These are phyloP conservation scores for Abrostola triplasia DNA, from an alignment of 2,888 invertebrate species.

Conservation along the genomic window DNA sequence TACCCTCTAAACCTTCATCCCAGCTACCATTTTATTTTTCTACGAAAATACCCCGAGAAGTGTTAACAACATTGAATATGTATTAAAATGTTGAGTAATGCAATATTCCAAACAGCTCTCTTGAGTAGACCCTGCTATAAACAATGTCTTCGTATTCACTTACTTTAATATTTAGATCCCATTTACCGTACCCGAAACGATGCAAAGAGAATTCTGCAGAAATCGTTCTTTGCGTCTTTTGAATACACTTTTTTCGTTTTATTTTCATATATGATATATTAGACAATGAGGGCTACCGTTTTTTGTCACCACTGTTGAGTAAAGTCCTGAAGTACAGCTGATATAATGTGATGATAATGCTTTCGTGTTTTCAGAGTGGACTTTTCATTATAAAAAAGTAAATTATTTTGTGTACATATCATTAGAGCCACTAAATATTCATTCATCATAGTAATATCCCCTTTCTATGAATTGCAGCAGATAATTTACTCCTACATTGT, in stretches of 20 bases:
- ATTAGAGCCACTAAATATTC: too few relatives aligned
- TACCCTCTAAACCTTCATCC: neutral
- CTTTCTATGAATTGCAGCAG: too few relatives aligned
- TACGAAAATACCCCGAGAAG: conserved; percentile 8
- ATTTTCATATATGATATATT: neutral
- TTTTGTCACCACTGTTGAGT: too few relatives aligned
- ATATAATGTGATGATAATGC: too few relatives aligned
- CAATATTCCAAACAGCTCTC: conserved; percentile 39
- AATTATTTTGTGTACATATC: too few relatives aligned
- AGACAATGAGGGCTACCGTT: too few relatives aligned
- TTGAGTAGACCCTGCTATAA: conserved; percentile 39
- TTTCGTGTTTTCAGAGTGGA: too few relatives aligned
- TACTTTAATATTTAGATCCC: conserved; percentile 50
- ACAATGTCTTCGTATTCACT: conserved; percentile 40
- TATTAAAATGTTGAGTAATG: conserved; percentile 37
- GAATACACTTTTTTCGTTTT: neutral
- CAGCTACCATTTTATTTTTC: neutral
- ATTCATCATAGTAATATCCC: too few relatives aligned
- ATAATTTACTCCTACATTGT: too few relatives aligned
- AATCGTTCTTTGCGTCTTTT: conserved; percentile 10
- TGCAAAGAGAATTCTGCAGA: conserved; percentile 6
- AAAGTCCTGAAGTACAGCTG: too few relatives aligned
- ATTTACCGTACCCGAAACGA: conserved; percentile 33
- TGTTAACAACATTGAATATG: conserved; percentile 44
- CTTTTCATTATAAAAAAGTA: too few relatives aligned